Conservation (phyloP, 1,140 invertebrate genomes). For the Ceratosolen solmsi region DNA sequence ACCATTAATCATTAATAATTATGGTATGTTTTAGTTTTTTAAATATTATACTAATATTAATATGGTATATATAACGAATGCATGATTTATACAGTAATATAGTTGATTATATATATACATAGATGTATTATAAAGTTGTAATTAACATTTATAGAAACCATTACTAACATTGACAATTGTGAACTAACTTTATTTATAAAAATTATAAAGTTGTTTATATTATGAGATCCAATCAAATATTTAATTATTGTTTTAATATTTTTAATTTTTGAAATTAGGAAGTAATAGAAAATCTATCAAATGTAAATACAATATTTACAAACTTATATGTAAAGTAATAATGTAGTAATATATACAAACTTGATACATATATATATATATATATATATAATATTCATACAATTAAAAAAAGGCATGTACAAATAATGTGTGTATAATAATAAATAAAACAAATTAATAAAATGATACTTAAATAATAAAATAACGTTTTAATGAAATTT, state of each 20-base stretch:
- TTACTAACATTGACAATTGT: neutral
- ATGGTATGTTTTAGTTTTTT: neutral
- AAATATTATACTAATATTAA: slow-evolving; percentile 17
- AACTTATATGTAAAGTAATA: no score
- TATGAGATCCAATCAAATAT: no score
- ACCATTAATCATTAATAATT: neutral
- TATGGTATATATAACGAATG: neutral
- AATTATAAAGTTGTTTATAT: no score
- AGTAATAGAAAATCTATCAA: no score
- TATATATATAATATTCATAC: no score
- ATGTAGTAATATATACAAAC: no score
- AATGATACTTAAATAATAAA: neutral
- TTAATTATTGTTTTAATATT: no score
- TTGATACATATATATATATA: no score
- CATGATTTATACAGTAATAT: neutral
- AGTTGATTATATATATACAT: neutral
- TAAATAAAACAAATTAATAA: neutral
- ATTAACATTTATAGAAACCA: neutral
- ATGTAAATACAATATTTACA: no score
- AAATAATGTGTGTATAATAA: no score
- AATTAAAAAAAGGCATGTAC: no score
- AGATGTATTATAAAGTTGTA: neutral
- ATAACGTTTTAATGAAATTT: neutral
- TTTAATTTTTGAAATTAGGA: no score
- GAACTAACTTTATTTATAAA: neutral